Percentiles rank a stretch among this genome's conserved stretches.
phyloP scores from a whole-genome alignment of 1,140 invertebrate species.

The Drosophila nigromelanica region DNA sequence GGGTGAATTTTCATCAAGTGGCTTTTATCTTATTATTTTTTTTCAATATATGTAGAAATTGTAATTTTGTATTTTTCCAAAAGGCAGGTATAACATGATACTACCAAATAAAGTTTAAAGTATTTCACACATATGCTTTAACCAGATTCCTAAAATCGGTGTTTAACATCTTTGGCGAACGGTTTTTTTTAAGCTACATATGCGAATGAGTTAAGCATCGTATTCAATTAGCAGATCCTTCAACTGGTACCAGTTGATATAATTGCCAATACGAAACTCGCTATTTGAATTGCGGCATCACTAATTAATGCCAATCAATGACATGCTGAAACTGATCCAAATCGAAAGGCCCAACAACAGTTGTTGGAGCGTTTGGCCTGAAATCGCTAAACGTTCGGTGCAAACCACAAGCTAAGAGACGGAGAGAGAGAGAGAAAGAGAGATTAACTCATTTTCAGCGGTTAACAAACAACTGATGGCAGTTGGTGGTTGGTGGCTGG shows the following conservation, averaged over 20 bases:
- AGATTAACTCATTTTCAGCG: constrained; percentile 67
- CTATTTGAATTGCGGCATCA: background rate
- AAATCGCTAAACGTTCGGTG: constrained; percentile 54
- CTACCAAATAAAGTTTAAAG: constrained; percentile 13
- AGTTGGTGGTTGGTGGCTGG: background rate
- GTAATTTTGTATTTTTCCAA: no score
- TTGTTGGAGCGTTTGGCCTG: constrained; percentile 60
- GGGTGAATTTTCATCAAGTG: no score
- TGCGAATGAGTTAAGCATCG: constrained; percentile 36
- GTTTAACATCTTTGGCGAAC: constrained; percentile 52
- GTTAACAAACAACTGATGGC: constrained; percentile 67
- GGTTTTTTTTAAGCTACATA: constrained; percentile 20
- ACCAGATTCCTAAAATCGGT: constrained; percentile 42
- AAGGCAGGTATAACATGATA: no score
- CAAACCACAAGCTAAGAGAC: constrained; percentile 53
- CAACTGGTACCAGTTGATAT: constrained; percentile 77
- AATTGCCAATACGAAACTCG: constrained; percentile 55
- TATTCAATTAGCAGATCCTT: constrained; percentile 71
- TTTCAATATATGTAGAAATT: no score
- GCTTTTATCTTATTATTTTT: no score
- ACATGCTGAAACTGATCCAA: constrained; percentile 18
- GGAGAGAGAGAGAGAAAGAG: background rate
- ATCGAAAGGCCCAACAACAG: constrained; percentile 43
- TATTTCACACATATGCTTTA: constrained; percentile 30
- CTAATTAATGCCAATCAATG: constrained; percentile 73